phyloP scores from a whole-genome alignment of 2,797 vertebrate genomes.

The Lateolabrax maculatus region DNA sequence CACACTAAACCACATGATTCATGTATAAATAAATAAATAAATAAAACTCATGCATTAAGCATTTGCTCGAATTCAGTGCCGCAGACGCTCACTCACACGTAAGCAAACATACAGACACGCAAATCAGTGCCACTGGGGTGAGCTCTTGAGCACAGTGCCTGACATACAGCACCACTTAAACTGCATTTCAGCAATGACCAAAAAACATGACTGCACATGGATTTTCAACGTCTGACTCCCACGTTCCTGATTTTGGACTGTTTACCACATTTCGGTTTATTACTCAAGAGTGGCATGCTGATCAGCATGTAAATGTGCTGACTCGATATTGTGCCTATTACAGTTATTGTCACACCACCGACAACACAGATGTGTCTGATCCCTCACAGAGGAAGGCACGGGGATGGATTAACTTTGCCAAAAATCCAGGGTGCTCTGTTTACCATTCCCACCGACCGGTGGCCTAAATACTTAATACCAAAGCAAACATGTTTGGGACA shows the following conservation, averaged over 20 bases:
- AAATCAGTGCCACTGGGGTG: neutral
- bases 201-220: slow-evolving; percentile 8
- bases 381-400: slow-evolving; percentile 26
- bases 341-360: slow-evolving; percentile 51
- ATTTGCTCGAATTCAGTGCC: neutral
- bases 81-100: neutral
- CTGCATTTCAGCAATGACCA: slow-evolving; percentile 19
- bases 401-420: slow-evolving; percentile 66
- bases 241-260: slow-evolving; percentile 59
- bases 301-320: slow-evolving; percentile 68
- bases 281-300: slow-evolving; percentile 64
- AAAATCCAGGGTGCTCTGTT: slow-evolving; percentile 55
- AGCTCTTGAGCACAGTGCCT: slow-evolving; percentile 13
- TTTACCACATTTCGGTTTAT: slow-evolving; percentile 53
- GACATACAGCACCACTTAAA: neutral
- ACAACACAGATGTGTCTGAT: slow-evolving; percentile 51
- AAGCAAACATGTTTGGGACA: slow-evolving; percentile 66
- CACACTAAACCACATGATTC: slow-evolving; percentile 4
- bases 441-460: slow-evolving; percentile 52
- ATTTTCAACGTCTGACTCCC: slow-evolving; percentile 33
- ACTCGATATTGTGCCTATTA: slow-evolving; percentile 52
- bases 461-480: slow-evolving; percentile 84
- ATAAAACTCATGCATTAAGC: neutral
- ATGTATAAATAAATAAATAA: slow-evolving; percentile 19
- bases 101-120: neutral